Evolutionary conservation across 1,140 invertebrate genomes (phyloP), one percentile per base, ranked within the genome.

Genomic region (Drosophila nebulosa): DNA sequence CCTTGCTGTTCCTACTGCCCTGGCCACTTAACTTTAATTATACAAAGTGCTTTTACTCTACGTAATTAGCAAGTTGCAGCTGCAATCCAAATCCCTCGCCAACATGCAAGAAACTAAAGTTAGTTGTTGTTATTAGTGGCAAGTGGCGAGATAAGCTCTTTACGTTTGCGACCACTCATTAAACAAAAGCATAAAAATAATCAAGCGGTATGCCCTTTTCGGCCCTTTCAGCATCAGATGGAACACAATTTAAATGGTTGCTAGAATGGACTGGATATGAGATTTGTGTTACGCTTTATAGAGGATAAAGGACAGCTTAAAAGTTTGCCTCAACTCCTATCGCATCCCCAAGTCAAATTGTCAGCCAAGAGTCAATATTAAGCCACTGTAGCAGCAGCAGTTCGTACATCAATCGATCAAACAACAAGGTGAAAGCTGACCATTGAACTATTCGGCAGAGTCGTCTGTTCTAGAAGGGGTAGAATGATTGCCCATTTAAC

Each of bases 11-110:
- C 30, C 10, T 12, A 12, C 30, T 2, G n/a, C 46, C 3, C 46
- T 21, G n/a, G 9, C n/a, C 53, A 63, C 75, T 76, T 58, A 56
- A 57, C 68, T 79, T 69, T 85, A 74, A 85, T 85, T 85, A 85
- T 63, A 69, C 78, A 86, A 79, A 85, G 80, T 85, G 78, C 66
- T 78, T 52, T 51, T 50, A 60, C 56, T 58, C 63, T 65, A 59
- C 46, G 67, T 80, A 85, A 86, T 85, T 85, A 86, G 78, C 74
- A 30, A 51, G 42, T 30, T 69, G 64, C 64, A 68, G 72, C 68
- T 58, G 60, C 61, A 69, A 63, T 74, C 63, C 61, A 68, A 80
- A 71, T 86, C 74, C 69, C 1, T 14, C 36, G 24, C 30, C 39
- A 69, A 61, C 61, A 64, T 66, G 52, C 42, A 59, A 36, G 57